phyloP scores from a whole-genome alignment of 2,888 invertebrate species.

The Oscheius onirici region DNA sequence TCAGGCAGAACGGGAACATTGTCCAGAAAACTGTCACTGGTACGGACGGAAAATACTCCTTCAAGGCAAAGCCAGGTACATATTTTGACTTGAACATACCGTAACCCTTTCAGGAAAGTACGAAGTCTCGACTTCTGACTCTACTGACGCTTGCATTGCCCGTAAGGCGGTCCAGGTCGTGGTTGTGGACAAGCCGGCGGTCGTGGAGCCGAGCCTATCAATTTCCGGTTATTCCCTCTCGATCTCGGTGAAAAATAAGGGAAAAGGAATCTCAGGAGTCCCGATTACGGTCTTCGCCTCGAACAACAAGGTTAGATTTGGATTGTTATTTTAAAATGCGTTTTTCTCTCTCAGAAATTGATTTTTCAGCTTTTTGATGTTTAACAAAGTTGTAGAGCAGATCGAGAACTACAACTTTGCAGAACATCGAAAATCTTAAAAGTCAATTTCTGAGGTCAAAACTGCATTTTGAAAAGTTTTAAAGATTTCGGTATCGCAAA shows the following conservation, averaged over 20 bases:
- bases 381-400: neutral
- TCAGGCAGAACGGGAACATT: conserved; percentile 53
- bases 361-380: neutral
- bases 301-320: conserved; percentile 14
- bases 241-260: conserved; percentile 22
- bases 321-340: no score
- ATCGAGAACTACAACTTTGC: no score
- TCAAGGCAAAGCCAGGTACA: conserved; percentile 61
- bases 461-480: no score
- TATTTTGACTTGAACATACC: no score
- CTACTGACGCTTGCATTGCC: conserved; percentile 62
- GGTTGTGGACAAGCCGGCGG: conserved; percentile 54
- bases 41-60: conserved; percentile 59
- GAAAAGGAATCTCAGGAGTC: conserved; percentile 30
- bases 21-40: conserved; percentile 51
- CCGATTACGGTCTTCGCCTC: conserved; percentile 38
- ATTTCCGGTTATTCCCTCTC: conserved; percentile 61
- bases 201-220: conserved; percentile 57
- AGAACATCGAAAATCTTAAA: no score
- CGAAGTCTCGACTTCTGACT: conserved; percentile 57
- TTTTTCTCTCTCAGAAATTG: conserved; percentile 20
- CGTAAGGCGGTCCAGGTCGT: conserved; percentile 55
- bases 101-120: conserved; percentile 62
- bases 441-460: no score
- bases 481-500: neutral